A percentile compares a stretch with the other conserved stretches of the same genome.
These are phyloP conservation scores for Synergus japonicus DNA, from an alignment of 2,888 invertebrate genomes.

Conservation along the genomic window DNA sequence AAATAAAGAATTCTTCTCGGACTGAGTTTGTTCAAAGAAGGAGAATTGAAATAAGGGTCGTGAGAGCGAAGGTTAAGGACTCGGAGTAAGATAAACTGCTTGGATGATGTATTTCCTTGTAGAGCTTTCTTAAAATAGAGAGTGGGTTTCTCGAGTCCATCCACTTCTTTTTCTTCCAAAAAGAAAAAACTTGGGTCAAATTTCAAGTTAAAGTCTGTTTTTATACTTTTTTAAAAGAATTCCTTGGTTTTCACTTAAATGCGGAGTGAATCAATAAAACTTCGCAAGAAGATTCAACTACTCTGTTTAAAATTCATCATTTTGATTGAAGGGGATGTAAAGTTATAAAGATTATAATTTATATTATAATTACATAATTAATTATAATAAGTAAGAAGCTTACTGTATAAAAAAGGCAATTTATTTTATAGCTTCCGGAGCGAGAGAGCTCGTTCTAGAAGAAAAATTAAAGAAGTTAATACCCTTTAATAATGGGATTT, in stretches of 20 bases:
- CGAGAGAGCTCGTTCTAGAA: not conserved
- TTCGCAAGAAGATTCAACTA: no score
- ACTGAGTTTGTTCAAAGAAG: not conserved
- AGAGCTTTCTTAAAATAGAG: not conserved
- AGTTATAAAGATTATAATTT: no score
- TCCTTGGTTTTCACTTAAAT: no score
- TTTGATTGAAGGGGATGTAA: no score
- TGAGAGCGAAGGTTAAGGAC: slow-evolving; percentile 4
- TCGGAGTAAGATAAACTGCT: not conserved
- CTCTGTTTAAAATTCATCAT: no score
- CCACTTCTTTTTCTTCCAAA: not conserved
- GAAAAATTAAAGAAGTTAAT: not conserved
- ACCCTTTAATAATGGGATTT: not conserved
- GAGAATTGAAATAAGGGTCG: not conserved
- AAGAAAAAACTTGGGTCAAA: not conserved
- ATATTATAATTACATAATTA: no score
- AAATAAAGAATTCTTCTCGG: not conserved
- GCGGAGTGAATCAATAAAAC: no score
- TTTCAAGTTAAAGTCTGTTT: not conserved
- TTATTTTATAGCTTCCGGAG: not conserved
- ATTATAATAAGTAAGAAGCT: not conserved
- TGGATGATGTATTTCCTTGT: not conserved
- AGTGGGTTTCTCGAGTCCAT: not conserved
- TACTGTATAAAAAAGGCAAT: not conserved
- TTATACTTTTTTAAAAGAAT: no score